phyloP scores from a whole-genome alignment of 2,797 vertebrate genomes.

The Varecia variegata region DNA sequence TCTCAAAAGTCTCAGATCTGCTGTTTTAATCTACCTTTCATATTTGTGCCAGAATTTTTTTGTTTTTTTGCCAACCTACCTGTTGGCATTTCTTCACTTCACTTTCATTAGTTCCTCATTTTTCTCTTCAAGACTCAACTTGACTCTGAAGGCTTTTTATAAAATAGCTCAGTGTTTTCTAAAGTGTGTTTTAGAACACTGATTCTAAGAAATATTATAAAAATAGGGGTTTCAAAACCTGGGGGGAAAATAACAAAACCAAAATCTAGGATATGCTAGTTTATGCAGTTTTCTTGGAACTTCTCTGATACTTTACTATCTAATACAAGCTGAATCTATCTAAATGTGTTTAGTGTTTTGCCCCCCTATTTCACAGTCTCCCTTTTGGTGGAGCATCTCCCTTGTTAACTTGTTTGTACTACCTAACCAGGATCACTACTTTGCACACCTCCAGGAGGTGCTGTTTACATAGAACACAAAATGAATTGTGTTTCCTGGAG shows the following conservation, averaged over 20 bases:
- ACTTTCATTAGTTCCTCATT: background rate
- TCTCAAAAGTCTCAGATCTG: slow-evolving; percentile 1
- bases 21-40: slow-evolving; percentile 18
- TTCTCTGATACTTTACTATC: background rate
- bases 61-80: slow-evolving; percentile 25
- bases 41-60: slow-evolving; percentile 7
- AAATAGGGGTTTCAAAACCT: background rate
- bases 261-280: background rate
- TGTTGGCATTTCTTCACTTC: slow-evolving; percentile 50
- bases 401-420: background rate
- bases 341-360: background rate
- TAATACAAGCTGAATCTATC: background rate
- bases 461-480: background rate
- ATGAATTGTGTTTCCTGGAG: background rate
- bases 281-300: background rate
- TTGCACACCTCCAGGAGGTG: background rate
- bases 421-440: background rate
- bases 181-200: background rate
- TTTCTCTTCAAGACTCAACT: background rate
- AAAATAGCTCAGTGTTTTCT: slow-evolving; percentile 36
- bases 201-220: background rate
- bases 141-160: background rate
- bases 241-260: background rate
- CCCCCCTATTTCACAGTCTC: background rate
- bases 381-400: background rate